Evolutionary conservation across 30 jellyfish, hydroid and myxozoan genomes (phyloP), one percentile per base, ranked within the genome.

Genomic region (Catostylus mosaicus): DNA sequence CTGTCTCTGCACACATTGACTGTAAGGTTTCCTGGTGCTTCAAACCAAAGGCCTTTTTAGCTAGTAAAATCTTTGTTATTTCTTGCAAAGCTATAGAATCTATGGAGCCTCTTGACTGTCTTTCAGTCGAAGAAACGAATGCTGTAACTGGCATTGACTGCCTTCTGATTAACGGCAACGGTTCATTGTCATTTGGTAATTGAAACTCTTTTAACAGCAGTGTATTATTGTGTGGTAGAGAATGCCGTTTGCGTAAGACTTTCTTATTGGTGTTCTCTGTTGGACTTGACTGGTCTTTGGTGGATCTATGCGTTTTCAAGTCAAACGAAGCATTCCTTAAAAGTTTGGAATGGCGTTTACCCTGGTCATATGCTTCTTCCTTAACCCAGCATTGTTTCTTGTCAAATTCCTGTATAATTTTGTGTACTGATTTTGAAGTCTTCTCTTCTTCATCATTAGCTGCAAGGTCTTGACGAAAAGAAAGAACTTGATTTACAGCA

Each of bases 1-100:
- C 77, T 65, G 77, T 30, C 20, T 65, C 77, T 65, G 3, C 26
- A 40, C 26, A 65, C 29, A 65, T 26, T 5, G 77, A 65, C 26
- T n/a, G n/a, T 16, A 65, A 31, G 35, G 27, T 16, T 30, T 65
- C 77, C 6, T 31, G 77, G 6, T 22, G 22, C 26, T 65, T 65
- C 4, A 33, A 18, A 33, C 16, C 54, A 5, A 54, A 31, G 30
- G 18, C 11, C 31, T 26, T 40, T 30, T 30, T 65, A 24, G 54
- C 7, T 30, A 30, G 31, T 20, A 65, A 65, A 31, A 30, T 23
- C 47, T 30, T 65, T 29, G 51, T 65, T 18, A 5, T 18, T 65
- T 65, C 77, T 31, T 30, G 51, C 47, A 40, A 11, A 24, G 77
- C 47, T 24, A 30, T 33, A 24, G 77, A 30, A 19, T 24, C 34